Evolutionary conservation across 2,113 vertebrate species (phyloP).

Genomic region (Oryzias celebensis): DNA sequence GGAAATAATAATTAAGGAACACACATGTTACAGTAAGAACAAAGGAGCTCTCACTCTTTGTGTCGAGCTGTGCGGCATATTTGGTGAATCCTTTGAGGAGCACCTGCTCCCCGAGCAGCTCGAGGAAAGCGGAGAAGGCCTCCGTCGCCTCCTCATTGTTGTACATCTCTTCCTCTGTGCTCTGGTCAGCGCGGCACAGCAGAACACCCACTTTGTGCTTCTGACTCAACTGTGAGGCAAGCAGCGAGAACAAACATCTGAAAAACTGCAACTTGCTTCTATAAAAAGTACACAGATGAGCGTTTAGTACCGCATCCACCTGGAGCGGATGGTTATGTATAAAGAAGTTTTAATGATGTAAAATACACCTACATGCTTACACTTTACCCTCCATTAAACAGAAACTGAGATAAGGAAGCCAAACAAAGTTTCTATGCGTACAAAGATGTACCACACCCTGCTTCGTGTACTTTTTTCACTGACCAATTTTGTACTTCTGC

Average conservation of each 20-base stretch:
- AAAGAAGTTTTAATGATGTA: conserved; percentile 5
- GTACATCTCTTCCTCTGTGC: conserved; percentile 98
- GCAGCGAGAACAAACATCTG: conserved; percentile 5
- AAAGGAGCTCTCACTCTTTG: conserved; percentile 81
- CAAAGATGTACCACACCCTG: conserved; percentile 45
- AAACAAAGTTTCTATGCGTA: conserved; percentile 43
- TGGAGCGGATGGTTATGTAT: background rate
- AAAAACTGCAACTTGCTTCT: conserved; percentile 4
- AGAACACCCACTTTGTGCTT: conserved; percentile 94
- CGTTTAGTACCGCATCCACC: conserved; percentile 5
- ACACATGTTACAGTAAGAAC: background rate
- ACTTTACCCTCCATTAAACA: conserved; percentile 28
- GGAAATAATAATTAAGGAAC: background rate
- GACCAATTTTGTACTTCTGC: conserved; percentile 30
- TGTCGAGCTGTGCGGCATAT: conserved; percentile 92
- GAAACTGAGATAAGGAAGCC: conserved; percentile 40
- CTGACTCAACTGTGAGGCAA: conserved; percentile 81
- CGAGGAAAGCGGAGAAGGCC: conserved; percentile 86
- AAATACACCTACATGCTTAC: conserved; percentile 30
- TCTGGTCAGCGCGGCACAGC: conserved; percentile 90
- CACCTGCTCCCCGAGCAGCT: conserved; percentile 89
- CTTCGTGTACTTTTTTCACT: conserved; percentile 23
- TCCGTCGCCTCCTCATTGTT: conserved; percentile 91
- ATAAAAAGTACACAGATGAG: conserved; percentile 7
- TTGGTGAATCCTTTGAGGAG: conserved; percentile 84